Evolutionary conservation across 2,797 vertebrate genomes (phyloP).

Genomic region (Arrhamphus sclerolepis): DNA sequence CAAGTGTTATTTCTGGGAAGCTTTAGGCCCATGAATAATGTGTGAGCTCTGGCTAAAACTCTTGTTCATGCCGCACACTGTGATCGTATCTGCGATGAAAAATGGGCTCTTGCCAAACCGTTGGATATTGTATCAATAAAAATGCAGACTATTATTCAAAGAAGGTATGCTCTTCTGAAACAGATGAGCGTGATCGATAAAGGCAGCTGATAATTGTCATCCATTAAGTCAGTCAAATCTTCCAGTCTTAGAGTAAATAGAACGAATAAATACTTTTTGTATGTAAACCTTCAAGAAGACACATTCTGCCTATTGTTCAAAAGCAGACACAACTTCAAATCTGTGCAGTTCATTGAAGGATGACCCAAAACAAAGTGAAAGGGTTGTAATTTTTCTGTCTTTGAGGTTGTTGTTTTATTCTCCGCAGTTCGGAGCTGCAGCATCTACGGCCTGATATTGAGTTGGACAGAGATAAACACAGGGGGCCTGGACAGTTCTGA

Average conservation of each 20-base stretch:
- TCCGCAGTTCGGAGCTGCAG: no score
- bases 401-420: no score
- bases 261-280: no score
- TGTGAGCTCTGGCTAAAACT: slow-evolving; percentile 7
- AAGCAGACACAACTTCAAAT: no score
- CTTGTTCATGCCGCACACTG: slow-evolving; percentile 10
- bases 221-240: not conserved
- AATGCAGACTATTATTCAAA: slow-evolving; percentile 16
- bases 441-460: no score
- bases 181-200: not conserved
- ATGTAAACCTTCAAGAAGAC: no score
- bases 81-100: slow-evolving; percentile 56
- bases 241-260: not conserved
- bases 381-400: no score
- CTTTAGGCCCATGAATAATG: slow-evolving; percentile 44
- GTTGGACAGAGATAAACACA: no score
- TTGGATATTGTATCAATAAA: slow-evolving; percentile 9
- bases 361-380: no score
- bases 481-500: no score
- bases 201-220: not conserved
- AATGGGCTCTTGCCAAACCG: slow-evolving; percentile 25
- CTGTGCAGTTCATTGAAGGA: no score
- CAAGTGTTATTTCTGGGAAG: slow-evolving; percentile 48
- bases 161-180: not conserved
- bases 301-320: no score